Percentiles rank a stretch among this genome's conserved stretches.
phyloP scores from a whole-genome alignment of 2,113 vertebrate species.

The Triplophysa rosa region DNA sequence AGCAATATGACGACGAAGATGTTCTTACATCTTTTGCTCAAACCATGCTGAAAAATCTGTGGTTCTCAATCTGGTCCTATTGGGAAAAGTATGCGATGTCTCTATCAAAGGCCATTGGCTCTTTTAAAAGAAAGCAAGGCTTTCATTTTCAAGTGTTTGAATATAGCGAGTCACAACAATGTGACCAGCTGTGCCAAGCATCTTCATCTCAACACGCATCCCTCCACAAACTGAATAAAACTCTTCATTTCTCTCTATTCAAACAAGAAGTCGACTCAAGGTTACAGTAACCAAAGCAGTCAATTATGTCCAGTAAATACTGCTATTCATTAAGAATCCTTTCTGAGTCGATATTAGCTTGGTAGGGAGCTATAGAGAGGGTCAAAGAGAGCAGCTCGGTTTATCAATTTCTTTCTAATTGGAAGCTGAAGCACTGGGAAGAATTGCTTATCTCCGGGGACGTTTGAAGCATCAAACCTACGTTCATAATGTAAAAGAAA shows the following conservation, averaged over 20 bases:
- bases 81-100: no score
- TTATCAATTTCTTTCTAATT: slow-evolving; percentile 19
- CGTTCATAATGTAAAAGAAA: neutral
- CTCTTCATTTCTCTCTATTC: slow-evolving; percentile 5
- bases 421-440: neutral
- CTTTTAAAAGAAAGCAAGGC: no score
- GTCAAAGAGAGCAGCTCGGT: slow-evolving; percentile 9
- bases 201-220: neutral
- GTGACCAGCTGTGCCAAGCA: neutral
- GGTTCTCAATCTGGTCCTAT: no score
- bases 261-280: neutral
- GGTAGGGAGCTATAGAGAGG: neutral
- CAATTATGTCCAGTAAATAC: slow-evolving; percentile 5
- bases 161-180: neutral
- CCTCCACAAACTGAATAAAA: neutral
- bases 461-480: slow-evolving; percentile 1
- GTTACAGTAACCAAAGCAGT: slow-evolving; percentile 4
- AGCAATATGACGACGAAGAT: no score
- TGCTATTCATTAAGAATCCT: slow-evolving; percentile 9
- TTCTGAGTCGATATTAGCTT: slow-evolving; percentile 9
- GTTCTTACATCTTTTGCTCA: no score
- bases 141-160: no score
- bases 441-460: slow-evolving; percentile 25
- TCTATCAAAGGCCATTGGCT: no score
- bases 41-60: no score